Evolutionary conservation across 2,888 invertebrate species (phyloP), one percentile per base, ranked within the genome.

Genomic region (Oasisia sp.): DNA sequence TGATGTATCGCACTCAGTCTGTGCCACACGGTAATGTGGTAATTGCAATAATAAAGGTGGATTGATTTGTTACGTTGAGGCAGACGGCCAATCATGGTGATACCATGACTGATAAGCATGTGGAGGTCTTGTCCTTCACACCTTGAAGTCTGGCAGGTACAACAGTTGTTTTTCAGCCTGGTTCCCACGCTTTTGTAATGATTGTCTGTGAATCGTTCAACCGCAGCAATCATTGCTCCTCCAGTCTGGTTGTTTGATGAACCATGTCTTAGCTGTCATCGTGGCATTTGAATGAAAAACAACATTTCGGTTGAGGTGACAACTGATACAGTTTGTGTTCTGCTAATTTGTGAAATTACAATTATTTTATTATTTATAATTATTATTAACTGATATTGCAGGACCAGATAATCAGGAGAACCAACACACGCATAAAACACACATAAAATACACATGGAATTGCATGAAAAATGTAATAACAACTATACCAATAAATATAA

Each of bases 21-120:
- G 74, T 19, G n/a, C 5, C 19, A 50, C 7, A 27, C 7, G 27
- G 19, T 74, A 74, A 74, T 74, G 74, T n/a, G n/a, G n/a, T 74
- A 74, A 74, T 74, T 74, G 74, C 74, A 7, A 19, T 74, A 74
- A 74, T 74, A 74, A n/a, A 74, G 27, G 14, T 74, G 27, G 74
- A 74, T 74, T 74, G 74, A 74, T 74, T 74, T 74, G 74, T 74
- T 74, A 74, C 74, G 27, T 74, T 74, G 74, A 74, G n/a, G 27
- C 27, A 2, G 27, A 58, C 27, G 0, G 74, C 19, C 7, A 27
- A 74, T 74, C 74, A 74, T 19, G 7, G 27, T 74, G 74, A 74
- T 74, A 74, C 14, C 74, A 27, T 0, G n/a, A 7, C 0, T 74
- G 27, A 74, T 74, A 74, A 74, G 27, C 1, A 0, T 5, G 58